A percentile compares a stretch with the other conserved stretches of the same genome.
phyloP scores from a whole-genome alignment of 2,888 invertebrate genomes.

The Liposcelis brunnea region DNA sequence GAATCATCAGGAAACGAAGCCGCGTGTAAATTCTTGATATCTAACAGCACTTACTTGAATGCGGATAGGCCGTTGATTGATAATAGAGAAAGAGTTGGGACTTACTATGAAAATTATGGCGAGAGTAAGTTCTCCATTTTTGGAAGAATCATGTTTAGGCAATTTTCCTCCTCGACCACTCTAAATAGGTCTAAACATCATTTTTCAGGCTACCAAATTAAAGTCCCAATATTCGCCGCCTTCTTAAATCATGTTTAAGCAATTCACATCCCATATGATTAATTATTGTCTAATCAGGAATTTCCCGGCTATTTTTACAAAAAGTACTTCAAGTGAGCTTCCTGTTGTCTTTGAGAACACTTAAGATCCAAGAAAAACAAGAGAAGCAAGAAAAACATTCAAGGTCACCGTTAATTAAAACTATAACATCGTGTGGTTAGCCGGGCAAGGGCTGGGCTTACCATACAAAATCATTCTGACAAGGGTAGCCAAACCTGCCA shows the following conservation, averaged over 20 bases:
- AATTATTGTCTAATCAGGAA: constrained; percentile 17
- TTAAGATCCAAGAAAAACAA: constrained; percentile 57
- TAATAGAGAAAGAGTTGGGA: constrained; percentile 76
- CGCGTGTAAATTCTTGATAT: no score
- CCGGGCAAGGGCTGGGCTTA: no score
- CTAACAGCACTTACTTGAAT: constrained; percentile 77
- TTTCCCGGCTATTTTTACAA: no score
- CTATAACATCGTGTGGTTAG: no score
- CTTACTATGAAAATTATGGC: constrained; percentile 79
- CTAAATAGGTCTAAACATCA: constrained; percentile 8
- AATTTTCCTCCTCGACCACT: no score
- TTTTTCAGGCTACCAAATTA: constrained; percentile 2
- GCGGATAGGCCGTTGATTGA: constrained; percentile 80
- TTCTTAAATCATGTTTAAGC: constrained; percentile 15
- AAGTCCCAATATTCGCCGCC: no score
- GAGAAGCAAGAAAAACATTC: no score
- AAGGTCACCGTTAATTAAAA: no score
- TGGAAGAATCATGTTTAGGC: background rate
- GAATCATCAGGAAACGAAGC: no score
- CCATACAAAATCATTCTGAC: no score
- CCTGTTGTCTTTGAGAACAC: constrained; percentile 63
- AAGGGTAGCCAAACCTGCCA: no score
- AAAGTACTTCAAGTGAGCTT: constrained; percentile 33
- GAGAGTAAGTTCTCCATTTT: constrained; percentile 64
- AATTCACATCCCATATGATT: constrained; percentile 5